Evolutionary conservation across 2,888 invertebrate species (phyloP).

Genomic region (Leptinotarsa haldemani): DNA sequence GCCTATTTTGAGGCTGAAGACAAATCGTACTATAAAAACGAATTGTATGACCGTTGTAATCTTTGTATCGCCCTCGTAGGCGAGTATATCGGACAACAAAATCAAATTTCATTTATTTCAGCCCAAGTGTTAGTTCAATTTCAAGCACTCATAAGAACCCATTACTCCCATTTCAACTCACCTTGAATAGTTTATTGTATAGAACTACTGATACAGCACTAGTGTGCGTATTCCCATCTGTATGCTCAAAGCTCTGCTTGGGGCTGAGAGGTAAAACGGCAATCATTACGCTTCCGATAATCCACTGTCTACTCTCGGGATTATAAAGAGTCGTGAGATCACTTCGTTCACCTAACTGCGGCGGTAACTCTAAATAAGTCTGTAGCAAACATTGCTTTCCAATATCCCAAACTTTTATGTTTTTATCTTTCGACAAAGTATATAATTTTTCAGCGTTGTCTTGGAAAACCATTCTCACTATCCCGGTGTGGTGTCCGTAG

Average conservation of each 20-base stretch:
- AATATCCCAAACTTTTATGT: slow-evolving; percentile 83
- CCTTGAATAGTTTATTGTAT: slow-evolving; percentile 78
- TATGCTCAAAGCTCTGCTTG: slow-evolving; percentile 74
- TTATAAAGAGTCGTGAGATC: slow-evolving; percentile 71
- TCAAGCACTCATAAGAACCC: no score
- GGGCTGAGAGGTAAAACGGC: slow-evolving; percentile 75
- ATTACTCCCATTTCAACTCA: slow-evolving; percentile 25
- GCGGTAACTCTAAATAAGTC: slow-evolving; percentile 75
- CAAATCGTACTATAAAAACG: no score
- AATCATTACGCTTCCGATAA: slow-evolving; percentile 76
- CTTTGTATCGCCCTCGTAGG: no score
- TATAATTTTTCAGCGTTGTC: slow-evolving; percentile 75
- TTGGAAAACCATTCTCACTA: slow-evolving; percentile 77
- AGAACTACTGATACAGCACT: slow-evolving; percentile 78
- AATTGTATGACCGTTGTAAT: no score
- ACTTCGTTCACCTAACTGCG: slow-evolving; percentile 72
- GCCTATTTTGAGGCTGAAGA: no score
- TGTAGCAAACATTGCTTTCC: slow-evolving; percentile 75
- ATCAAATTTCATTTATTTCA: no score
- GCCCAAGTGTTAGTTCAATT: no score
- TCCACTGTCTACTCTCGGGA: slow-evolving; percentile 72
- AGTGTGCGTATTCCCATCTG: slow-evolving; percentile 74
- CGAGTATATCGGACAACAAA: no score
- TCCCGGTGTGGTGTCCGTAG: slow-evolving; percentile 76
- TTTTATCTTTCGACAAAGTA: slow-evolving; percentile 78